Base-by-base conservation (phyloP, 2,888 invertebrate genomes). In the Tenthredo mesomela region DNA sequence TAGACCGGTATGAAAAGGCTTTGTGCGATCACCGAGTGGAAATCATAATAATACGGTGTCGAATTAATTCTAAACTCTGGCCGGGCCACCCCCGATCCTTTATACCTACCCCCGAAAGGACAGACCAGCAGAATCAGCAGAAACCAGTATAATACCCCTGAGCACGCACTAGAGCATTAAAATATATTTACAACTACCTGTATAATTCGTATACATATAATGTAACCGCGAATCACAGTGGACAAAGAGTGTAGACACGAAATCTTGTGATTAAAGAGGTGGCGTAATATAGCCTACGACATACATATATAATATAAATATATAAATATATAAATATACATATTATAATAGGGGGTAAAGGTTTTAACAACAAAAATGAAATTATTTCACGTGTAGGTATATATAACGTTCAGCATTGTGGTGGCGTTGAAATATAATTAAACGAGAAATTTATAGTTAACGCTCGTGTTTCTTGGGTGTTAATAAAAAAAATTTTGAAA, bases 1-100 rank as follows among this genome's bases (percentile, higher is more conserved):
- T 77, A 50, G 54, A 15, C 2, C 3, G 77, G n/a, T 25, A 77
- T 77, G 77, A 77, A 54, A 77, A 77, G 77, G 77, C 77, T 50
- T 77, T 77, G 77, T 77, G 77, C 77, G 77, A 25, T 77, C 50
- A 47, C 77, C 77, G 77, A 77, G 77, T 77, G 33, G 29, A 54
- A 77, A 77, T 54, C 77, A 54, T 77, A 77, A 77, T 77, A 77
- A 77, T 54, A 77, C 77, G 77, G 77, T 77, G 77, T 77, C 77
- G 50, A 77, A 77, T 77, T 77, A 77, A 77, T 77, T 77, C 77
- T 77, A 77, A 77, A 77, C 77, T 77, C 29, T 9, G 50, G 18
- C 77, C 18, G 54, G 77, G 50, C 29, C 33, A 50, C 50, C n/a
- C 37, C 25, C 18, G 47, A 54, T 77, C 77, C 77, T 77, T 50